A percentile compares a stretch with the other conserved stretches of the same genome.
Evolutionary conservation across 2,113 vertebrate species (phyloP).

Genomic region (Dendrocopos noguchii): DNA sequence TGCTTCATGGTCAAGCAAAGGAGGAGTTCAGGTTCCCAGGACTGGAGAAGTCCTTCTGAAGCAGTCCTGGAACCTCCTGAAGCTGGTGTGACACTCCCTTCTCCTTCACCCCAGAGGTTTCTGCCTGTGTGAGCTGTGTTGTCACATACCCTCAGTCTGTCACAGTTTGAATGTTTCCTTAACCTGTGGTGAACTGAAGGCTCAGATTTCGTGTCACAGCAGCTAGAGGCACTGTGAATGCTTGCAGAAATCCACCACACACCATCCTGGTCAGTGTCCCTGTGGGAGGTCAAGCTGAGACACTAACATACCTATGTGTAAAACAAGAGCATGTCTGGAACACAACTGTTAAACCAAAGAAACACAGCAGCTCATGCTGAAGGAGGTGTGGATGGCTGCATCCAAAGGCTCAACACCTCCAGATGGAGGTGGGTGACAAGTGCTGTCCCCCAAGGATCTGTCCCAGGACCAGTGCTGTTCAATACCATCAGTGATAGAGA

Average conservation of each 20-base stretch:
- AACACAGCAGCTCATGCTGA: background rate
- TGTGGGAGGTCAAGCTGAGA: background rate
- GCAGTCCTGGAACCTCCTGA: background rate
- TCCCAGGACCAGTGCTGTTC: no score
- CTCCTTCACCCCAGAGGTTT: background rate
- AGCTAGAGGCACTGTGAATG: background rate
- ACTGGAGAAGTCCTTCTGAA: background rate
- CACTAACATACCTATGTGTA: fast-evolving
- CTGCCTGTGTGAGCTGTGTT: background rate
- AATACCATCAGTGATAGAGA: no score
- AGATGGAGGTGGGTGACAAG: no score
- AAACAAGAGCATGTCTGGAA: background rate
- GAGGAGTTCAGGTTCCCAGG: background rate
- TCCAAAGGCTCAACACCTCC: no score
- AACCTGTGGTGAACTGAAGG: background rate
- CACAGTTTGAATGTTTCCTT: background rate
- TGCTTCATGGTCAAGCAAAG: background rate
- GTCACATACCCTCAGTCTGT: background rate
- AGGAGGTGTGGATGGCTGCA: background rate
- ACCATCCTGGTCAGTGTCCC: background rate
- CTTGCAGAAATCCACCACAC: background rate
- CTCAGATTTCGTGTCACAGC: background rate
- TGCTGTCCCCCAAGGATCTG: no score
- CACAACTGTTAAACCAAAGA: background rate
- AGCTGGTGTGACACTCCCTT: background rate